Evolutionary conservation across 2,113 vertebrate species (phyloP).

Genomic region (Indicator indicator): DNA sequence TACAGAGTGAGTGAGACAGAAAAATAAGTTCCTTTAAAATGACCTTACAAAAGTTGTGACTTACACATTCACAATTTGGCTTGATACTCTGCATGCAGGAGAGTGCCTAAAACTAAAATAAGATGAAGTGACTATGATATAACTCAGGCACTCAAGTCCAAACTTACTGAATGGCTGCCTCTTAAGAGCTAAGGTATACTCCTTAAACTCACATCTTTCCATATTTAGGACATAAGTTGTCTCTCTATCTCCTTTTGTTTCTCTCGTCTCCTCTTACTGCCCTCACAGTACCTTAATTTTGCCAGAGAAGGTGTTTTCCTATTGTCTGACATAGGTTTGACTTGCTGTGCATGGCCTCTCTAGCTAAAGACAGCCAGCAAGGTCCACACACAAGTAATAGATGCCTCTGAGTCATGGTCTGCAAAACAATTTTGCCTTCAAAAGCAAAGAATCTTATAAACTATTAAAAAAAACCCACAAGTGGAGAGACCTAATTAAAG

Average conservation of each 20-base stretch:
- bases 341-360: not conserved
- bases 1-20: not conserved
- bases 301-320: conserved; percentile 14
- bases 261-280: not conserved
- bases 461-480: not conserved
- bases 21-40: not conserved
- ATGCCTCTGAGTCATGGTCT: not conserved
- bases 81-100: not conserved
- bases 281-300: not conserved
- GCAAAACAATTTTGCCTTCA: not conserved
- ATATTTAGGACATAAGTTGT: conserved; percentile 8
- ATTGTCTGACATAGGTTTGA: conserved; percentile 21
- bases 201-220: not conserved
- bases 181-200: not conserved
- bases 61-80: conserved; percentile 36
- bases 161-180: not conserved
- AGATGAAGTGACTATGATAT: conserved; percentile 37
- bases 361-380: conserved; percentile 5
- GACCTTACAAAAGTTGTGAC: conserved; percentile 31
- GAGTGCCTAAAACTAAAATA: not conserved
- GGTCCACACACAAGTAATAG: not conserved
- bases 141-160: not conserved
- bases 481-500: not conserved
- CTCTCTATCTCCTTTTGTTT: not conserved
- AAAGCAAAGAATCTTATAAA: not conserved